Evolutionary conservation across 2,888 invertebrate species (phyloP), one percentile per base, ranked within the genome.

Genomic region (Pteria penguin): DNA sequence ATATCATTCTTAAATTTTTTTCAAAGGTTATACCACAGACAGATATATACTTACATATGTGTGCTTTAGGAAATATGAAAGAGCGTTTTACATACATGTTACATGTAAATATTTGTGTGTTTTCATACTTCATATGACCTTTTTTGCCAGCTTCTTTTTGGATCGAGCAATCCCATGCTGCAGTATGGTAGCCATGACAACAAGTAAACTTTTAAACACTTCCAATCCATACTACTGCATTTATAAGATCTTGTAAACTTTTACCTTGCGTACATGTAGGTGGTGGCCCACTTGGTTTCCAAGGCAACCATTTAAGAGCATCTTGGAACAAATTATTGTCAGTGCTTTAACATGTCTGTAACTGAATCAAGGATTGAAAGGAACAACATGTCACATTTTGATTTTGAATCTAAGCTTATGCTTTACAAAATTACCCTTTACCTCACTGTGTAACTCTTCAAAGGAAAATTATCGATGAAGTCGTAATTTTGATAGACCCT

Each of bases 141-240:
- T 70, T 62, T 81, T 82, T 77, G 70, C 73, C 84, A 86, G 87
- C 86, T 84, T 58, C 78, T 87, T 66, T 79, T 81, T 80, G 84
- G 85, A 77, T 70, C 75, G 65, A 72, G 78, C 70, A 72, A 79
- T 45, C 72, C 81, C 61, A 71, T 84, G 62, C 76, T 73, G 76
- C 77, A 79, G 45, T 26, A 36, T 3, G 29, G 69, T 58, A 54
- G 55, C 2, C 33, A 27, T 29, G 75, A 69, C 31, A 32, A 68
- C 74, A 75, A 62, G 75, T 75, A 75, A 75, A 62, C 52, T 58
- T 2, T 4, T 58, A 58, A 45, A 54, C 72, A 52, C 63, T 57
- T 52, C 3, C 54, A 54, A 67, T n/a, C 32, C 52, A 27, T 54
- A 18, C 45, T 31, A 31, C n/a, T 63, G 22, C 36, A 32, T 54